These are phyloP conservation scores for Mesorhabditis belari DNA, from an alignment of 2,888 invertebrate genomes.

Conservation along the genomic window DNA sequence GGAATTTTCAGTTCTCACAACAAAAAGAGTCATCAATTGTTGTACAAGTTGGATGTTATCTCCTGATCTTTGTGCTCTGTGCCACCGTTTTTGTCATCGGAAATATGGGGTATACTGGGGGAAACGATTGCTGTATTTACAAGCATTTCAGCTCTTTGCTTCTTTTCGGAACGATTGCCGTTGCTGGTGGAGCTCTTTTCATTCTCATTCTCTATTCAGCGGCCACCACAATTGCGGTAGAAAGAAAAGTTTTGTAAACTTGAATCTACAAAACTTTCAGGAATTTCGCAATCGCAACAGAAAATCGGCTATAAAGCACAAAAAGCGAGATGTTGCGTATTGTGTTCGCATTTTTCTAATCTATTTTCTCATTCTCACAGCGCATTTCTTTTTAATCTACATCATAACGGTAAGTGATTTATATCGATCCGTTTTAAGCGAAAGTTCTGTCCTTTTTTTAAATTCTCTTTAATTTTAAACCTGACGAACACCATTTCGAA, in stretches of 20 bases:
- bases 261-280: neutral
- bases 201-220: neutral
- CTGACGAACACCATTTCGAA: too few species aligned
- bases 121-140: neutral
- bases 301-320: too few species aligned
- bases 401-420: too few species aligned
- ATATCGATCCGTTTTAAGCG: too few species aligned
- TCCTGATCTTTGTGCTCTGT: conserved; percentile 34
- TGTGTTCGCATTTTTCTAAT: too few species aligned
- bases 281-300: neutral
- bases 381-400: too few species aligned
- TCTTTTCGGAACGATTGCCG: neutral
- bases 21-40: conserved; percentile 35
- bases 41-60: conserved; percentile 34
- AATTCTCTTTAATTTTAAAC: too few species aligned
- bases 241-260: too few species aligned
- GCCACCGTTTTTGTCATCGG: conserved; percentile 28
- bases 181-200: neutral
- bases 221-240: neutral
- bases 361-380: too few species aligned
- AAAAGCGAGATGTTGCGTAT: too few species aligned
- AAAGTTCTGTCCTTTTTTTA: too few species aligned
- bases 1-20: conserved; percentile 36
- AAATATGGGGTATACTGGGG: conserved; percentile 16
- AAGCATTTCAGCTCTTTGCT: neutral